Percentiles rank a stretch among this genome's conserved stretches.
Conservation (phyloP, 2,888 invertebrate species). For the Erebia ligea region DNA sequence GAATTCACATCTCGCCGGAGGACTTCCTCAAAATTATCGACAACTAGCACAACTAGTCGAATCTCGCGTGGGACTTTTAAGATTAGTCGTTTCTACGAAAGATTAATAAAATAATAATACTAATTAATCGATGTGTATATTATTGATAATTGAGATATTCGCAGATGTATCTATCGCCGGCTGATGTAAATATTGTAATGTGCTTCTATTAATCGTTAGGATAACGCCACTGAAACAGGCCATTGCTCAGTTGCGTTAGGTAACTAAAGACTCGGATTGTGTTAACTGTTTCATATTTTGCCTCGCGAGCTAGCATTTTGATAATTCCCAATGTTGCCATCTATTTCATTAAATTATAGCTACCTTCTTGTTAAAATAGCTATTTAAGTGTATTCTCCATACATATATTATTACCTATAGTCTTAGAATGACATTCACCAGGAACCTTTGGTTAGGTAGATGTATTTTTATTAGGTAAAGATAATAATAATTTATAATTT, state of each 20-base stretch:
- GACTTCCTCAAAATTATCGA: constrained; percentile 73
- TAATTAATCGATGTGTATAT: constrained; percentile 65
- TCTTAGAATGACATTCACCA: constrained; percentile 9
- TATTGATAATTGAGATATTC: constrained; percentile 63
- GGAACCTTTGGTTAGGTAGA: not conserved
- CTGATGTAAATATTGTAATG: constrained; percentile 80
- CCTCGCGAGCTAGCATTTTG: constrained; percentile 23
- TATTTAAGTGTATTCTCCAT: constrained; percentile 2
- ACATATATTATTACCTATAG: constrained; percentile 1
- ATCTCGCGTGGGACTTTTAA: constrained; percentile 44
- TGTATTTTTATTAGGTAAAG: constrained; percentile 14
- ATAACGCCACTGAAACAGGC: constrained; percentile 79
- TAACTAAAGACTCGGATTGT: constrained; percentile 1
- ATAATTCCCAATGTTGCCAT: constrained; percentile 15
- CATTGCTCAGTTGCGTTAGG: constrained; percentile 63
- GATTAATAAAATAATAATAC: constrained; percentile 42
- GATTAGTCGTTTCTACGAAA: constrained; percentile 50
- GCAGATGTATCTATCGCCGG: constrained; percentile 61
- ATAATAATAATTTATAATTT: constrained; percentile 18
- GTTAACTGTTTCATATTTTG: constrained; percentile 19
- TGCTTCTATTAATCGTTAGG: constrained; percentile 71
- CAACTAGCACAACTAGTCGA: constrained; percentile 66
- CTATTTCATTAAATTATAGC: constrained; percentile 14
- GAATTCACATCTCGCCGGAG: constrained; percentile 65
- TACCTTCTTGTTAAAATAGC: constrained; percentile 8